Conservation (phyloP, 2,888 invertebrate genomes). For the Idaea straminata region DNA sequence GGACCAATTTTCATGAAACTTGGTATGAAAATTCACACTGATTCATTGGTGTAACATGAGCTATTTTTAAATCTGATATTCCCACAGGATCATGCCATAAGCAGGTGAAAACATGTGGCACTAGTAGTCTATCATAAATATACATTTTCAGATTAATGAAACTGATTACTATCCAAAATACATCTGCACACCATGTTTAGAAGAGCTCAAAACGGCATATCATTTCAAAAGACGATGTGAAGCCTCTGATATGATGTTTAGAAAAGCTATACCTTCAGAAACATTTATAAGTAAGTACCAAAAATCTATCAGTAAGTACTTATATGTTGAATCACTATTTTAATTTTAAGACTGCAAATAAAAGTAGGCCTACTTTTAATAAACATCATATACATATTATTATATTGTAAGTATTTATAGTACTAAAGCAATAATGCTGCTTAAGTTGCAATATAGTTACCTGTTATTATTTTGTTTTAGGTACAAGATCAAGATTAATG, state of each 20-base stretch:
- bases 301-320: neutral
- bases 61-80: neutral
- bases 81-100: too few species aligned
- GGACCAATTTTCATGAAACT: too few species aligned
- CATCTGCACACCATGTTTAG: conserved; percentile 30
- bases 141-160: conserved; percentile 27
- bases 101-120: too few species aligned
- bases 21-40: too few species aligned
- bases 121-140: neutral
- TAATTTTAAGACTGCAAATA: neutral
- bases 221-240: conserved; percentile 35
- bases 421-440: neutral
- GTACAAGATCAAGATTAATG: conserved; percentile 19
- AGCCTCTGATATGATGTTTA: conserved; percentile 29
- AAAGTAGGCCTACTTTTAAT: too few species aligned
- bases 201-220: conserved; percentile 30
- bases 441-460: neutral
- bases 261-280: conserved; percentile 24
- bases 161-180: conserved; percentile 31
- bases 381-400: too few species aligned
- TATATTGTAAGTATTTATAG: neutral
- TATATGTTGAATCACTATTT: neutral
- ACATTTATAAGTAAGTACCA: conserved; percentile 15
- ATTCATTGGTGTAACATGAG: too few species aligned
- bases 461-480: conserved; percentile 7